Percentiles rank a stretch among this genome's conserved stretches.
These are phyloP conservation scores for Epicampocera succincta DNA, from an alignment of 2,888 invertebrate genomes.

Conservation along the genomic window DNA sequence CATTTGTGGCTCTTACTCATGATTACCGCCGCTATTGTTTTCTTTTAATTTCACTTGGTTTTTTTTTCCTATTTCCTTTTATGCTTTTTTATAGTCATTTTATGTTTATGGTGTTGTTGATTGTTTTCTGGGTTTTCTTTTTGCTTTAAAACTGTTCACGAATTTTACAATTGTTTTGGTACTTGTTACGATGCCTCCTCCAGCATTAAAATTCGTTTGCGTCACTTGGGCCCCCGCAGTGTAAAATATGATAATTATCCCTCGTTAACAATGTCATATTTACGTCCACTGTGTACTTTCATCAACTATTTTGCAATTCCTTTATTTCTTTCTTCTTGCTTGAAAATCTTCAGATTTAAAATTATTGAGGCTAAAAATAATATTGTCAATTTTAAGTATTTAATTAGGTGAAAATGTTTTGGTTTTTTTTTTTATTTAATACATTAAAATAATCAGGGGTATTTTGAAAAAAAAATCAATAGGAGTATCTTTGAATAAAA, in stretches of 20 bases:
- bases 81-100: constrained; percentile 25
- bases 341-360: background rate
- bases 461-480: too few relatives aligned
- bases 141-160: constrained; percentile 71
- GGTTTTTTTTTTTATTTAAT: too few relatives aligned
- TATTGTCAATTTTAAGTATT: too few relatives aligned
- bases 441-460: too few relatives aligned
- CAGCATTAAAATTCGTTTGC: background rate
- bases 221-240: constrained; percentile 21
- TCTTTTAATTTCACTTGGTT: constrained; percentile 75
- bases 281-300: background rate
- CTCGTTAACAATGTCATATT: background rate
- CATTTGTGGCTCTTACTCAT: constrained; percentile 75
- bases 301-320: background rate
- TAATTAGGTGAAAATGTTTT: too few relatives aligned
- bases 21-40: constrained; percentile 77
- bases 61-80: constrained; percentile 61
- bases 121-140: constrained; percentile 61
- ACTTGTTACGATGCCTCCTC: background rate
- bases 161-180: constrained; percentile 31
- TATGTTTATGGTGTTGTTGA: constrained; percentile 50
- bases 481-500: too few relatives aligned
- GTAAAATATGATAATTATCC: constrained; percentile 14
- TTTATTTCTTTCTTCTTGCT: background rate
- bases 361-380: too few relatives aligned